Percentiles rank a stretch among this genome's conserved stretches.
These are phyloP conservation scores for Willowsia nigromaculata DNA, from an alignment of 2,888 invertebrate species.

Conservation along the genomic window DNA sequence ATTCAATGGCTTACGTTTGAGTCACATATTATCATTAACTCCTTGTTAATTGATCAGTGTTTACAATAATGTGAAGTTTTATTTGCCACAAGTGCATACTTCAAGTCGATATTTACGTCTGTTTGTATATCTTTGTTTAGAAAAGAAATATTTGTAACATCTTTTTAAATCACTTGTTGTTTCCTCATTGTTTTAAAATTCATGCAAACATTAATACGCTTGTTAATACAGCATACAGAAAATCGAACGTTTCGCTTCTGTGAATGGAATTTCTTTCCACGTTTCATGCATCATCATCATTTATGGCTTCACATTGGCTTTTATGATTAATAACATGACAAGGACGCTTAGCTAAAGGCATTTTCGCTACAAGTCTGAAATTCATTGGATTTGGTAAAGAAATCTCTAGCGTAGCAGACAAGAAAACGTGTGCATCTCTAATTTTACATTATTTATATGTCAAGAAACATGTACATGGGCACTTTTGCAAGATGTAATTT, in stretches of 20 bases:
- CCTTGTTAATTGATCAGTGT: no score
- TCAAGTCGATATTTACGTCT: no score
- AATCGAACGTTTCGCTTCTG: no score
- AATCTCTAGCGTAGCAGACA: background rate
- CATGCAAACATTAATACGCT: no score
- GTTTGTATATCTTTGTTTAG: no score
- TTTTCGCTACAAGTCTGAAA: background rate
- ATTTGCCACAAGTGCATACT: background rate
- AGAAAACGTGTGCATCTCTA: constrained; percentile 2
- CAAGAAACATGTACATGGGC: background rate
- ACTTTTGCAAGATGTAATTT: background rate
- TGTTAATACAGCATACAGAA: no score
- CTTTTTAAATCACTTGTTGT: no score
- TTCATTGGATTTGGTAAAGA: constrained; percentile 29
- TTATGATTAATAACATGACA: constrained; percentile 63
- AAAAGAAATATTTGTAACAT: no score
- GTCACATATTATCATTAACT: no score
- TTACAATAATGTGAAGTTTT: background rate
- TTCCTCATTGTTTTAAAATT: no score
- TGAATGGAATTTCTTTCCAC: no score
- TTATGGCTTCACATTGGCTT: background rate
- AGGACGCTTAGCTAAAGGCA: constrained; percentile 30
- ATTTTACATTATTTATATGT: constrained; percentile 40
- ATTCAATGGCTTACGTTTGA: no score
- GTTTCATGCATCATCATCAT: background rate